Percentiles rank a stretch among this genome's conserved stretches.
phyloP scores from a whole-genome alignment of 1,140 invertebrate genomes.

The Acromyrmex charruanus region DNA sequence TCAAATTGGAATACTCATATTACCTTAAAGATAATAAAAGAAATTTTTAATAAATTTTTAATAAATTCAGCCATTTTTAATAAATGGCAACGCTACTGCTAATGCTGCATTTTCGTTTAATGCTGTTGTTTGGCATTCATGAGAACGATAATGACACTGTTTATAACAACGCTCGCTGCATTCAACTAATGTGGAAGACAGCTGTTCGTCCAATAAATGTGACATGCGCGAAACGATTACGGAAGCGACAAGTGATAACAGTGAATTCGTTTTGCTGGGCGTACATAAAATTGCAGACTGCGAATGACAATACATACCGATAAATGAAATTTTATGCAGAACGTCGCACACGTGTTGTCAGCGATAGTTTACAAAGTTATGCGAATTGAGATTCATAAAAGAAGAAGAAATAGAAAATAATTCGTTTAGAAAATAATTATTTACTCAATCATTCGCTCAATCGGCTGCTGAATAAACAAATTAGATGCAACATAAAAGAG shows the following conservation, averaged over 20 bases:
- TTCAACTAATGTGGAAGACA: slow-evolving; percentile 56
- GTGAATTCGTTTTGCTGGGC: slow-evolving; percentile 70
- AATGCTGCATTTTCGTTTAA: slow-evolving; percentile 32
- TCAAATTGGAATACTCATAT: neutral
- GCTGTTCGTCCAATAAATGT: slow-evolving; percentile 72
- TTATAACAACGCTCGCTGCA: slow-evolving; percentile 40
- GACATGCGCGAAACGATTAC: slow-evolving; percentile 78
- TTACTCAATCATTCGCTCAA: no score
- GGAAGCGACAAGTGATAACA: slow-evolving; percentile 76
- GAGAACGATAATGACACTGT: slow-evolving; percentile 36
- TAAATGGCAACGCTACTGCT: slow-evolving; percentile 7
- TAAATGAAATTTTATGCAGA: slow-evolving; percentile 60
- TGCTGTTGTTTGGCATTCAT: slow-evolving; percentile 39
- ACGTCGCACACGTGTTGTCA: neutral
- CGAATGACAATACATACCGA: slow-evolving; percentile 49
- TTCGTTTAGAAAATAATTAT: neutral
- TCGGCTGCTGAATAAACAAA: neutral
- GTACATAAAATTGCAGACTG: slow-evolving; percentile 53
- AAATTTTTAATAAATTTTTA: neutral
- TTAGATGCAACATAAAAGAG: neutral
- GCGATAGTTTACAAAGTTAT: slow-evolving; percentile 30
- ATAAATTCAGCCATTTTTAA: slow-evolving; percentile 11
- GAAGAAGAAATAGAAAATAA: neutral
- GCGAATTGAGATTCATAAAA: neutral
- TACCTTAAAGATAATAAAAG: neutral